Conservation (phyloP, 2,888 invertebrate genomes). For the Xanthia togata region DNA sequence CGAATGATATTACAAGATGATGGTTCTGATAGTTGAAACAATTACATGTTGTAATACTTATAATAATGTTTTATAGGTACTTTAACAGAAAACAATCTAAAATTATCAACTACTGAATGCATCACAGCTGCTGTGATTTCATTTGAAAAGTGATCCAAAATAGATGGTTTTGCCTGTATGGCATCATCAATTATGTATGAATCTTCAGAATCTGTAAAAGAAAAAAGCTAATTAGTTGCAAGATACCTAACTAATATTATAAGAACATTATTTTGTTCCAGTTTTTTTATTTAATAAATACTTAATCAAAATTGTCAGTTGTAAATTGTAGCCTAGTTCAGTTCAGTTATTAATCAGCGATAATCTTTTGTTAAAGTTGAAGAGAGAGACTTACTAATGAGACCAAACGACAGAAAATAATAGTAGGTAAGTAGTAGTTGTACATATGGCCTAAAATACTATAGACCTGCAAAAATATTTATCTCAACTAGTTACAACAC, state of each 20-base stretch:
- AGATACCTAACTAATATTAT: background rate
- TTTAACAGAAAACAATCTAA: conserved; percentile 81
- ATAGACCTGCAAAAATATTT: background rate
- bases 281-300: background rate
- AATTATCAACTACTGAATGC: conserved; percentile 85
- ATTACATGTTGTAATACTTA: conserved; percentile 69
- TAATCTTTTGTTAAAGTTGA: background rate
- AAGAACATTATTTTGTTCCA: background rate
- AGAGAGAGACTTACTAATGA: background rate
- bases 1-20: conserved; percentile 18
- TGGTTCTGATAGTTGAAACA: background rate
- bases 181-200: conserved; percentile 74
- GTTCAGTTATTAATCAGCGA: too few relatives aligned
- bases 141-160: conserved; percentile 83
- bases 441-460: background rate
- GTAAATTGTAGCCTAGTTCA: background rate
- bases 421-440: background rate
- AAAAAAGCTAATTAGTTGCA: conserved; percentile 13
- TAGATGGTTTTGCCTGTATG: conserved; percentile 72
- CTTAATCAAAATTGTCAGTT: background rate
- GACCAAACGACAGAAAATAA: background rate
- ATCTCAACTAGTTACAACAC: conserved; percentile 9
- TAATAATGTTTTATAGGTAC: conserved; percentile 85
- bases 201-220: conserved; percentile 76
- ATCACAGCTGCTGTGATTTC: conserved; percentile 84